Evolutionary conservation across 2,797 vertebrate species (phyloP), one percentile per base, ranked within the genome.

Genomic region (Malacoctenus gilli): DNA sequence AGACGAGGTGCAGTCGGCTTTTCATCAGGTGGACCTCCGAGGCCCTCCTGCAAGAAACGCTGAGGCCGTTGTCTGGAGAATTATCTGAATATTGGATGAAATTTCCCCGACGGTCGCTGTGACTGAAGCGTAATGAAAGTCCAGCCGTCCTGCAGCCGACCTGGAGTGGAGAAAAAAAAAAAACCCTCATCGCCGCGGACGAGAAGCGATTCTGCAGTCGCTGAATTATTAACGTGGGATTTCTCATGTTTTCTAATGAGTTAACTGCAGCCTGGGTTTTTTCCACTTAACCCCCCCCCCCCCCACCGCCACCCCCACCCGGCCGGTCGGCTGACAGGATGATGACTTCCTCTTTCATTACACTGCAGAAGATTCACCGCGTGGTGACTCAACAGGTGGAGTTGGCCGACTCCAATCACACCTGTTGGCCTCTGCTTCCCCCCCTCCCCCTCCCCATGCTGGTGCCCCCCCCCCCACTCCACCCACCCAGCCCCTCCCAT

Each of bases 271-370:
- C 23, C 23, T 4, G 23, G 7, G 2, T 22, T 0, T 25, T 25
- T 25, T 25, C 23, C 23, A 25, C 23, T 25, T 8, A 25, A 25
- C 25, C 5, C 8, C 4, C 23, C 48, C 50, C 58, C 77, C 55
- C 60, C 65, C 57, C 28, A n/a, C 39, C 7, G 22, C 36, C 52
- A 31, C 8, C 4, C 22, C n/a, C n/a, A n/a, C 8, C n/a, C 49
- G 28, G 42, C 65, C n/a, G 34, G 55, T 42, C 36, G 11, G 13
- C 14, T 35, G 67, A 54, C 2, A 4, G 65, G 51, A n/a, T n/a
- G n/a, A n/a, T n/a, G n/a, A n/a, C n/a, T n/a, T n/a, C n/a, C n/a
- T 0, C 41, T 73, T 68, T 73, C 72, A 63, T 72, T 69, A 55
- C 16, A 3, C 18, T 15, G 25, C 31, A 38, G 38, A 50, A 14